phyloP scores from a whole-genome alignment of 2,888 invertebrate species.

The Bursaphelenchus okinawaensis region DNA sequence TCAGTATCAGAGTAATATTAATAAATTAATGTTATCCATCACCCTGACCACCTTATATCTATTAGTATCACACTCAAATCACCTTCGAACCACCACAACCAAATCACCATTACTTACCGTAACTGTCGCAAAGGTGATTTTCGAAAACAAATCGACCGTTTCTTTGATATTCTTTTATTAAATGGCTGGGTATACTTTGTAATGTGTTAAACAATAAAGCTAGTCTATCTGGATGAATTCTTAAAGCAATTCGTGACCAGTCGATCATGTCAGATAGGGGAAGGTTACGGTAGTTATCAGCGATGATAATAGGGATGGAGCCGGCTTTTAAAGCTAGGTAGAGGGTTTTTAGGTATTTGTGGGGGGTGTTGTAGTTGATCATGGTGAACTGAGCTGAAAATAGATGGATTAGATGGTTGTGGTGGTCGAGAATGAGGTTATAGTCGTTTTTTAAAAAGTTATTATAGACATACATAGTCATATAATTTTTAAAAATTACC shows the following conservation, averaged over 20 bases:
- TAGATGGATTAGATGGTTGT: neutral
- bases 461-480: too few relatives aligned
- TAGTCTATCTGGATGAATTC: neutral
- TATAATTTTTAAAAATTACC: neutral
- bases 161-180: neutral
- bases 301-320: neutral
- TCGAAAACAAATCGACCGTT: constrained; percentile 1
- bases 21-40: too few relatives aligned
- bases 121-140: neutral
- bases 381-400: neutral
- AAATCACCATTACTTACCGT: neutral
- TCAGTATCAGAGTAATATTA: too few relatives aligned
- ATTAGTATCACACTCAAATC: too few relatives aligned
- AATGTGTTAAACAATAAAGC: neutral
- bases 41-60: too few relatives aligned
- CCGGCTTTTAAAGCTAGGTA: neutral
- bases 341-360: neutral
- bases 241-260: neutral
- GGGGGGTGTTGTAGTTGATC: neutral
- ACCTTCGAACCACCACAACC: too few relatives aligned
- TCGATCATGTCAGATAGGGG: constrained; percentile 6
- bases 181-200: neutral
- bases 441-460: neutral
- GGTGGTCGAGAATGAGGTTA: too few relatives aligned
- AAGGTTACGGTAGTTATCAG: neutral